Conservation (phyloP, 2,888 invertebrate genomes). For the Psylliodes chrysocephalus region DNA sequence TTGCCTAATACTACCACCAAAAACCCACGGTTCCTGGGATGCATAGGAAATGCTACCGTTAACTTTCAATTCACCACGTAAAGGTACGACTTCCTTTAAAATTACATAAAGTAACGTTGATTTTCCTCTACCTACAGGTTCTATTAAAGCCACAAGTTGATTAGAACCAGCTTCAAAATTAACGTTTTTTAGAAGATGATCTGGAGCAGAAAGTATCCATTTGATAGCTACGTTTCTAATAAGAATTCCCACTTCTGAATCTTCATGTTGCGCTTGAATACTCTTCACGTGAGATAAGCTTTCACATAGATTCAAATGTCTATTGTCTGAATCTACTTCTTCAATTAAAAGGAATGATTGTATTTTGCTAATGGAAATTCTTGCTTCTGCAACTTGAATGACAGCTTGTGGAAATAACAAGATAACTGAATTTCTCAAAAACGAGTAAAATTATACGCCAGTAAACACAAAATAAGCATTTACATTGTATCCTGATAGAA, state of each 20-base stretch:
- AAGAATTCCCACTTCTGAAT: conserved; percentile 5
- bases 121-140: conserved; percentile 60
- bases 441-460: conserved; percentile 79
- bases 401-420: conserved; percentile 73
- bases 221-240: conserved; percentile 38
- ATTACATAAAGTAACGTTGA: conserved; percentile 56
- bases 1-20: conserved; percentile 82
- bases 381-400: conserved; percentile 76
- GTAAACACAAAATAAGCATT: conserved; percentile 77
- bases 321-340: conserved; percentile 32
- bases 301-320: neutral
- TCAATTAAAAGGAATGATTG: conserved; percentile 67
- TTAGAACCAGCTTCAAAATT: conserved; percentile 29
- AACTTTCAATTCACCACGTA: neutral
- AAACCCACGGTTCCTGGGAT: conserved; percentile 86
- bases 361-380: conserved; percentile 60
- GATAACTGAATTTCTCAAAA: conserved; percentile 73
- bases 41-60: conserved; percentile 78
- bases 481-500: conserved; percentile 70
- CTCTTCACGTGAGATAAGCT: neutral
- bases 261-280: too few species aligned
- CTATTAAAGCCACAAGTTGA: conserved; percentile 65
- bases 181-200: conserved; percentile 37
- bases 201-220: conserved; percentile 36
- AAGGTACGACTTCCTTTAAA: neutral